phyloP scores from a whole-genome alignment of 2,113 vertebrate genomes.

The Cynopterus brachyotis region DNA sequence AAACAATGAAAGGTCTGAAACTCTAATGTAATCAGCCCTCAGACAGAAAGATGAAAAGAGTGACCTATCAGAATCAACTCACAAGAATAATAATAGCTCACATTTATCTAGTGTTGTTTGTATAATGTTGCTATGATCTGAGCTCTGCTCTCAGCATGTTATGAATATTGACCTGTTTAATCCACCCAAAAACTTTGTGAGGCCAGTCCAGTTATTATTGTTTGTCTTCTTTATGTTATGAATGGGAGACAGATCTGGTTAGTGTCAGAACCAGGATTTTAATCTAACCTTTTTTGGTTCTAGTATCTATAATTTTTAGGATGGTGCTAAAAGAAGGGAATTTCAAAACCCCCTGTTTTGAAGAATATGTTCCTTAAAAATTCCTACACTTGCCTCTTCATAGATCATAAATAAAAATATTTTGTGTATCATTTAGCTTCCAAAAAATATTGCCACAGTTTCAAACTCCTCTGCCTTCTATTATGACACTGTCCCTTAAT shows the following conservation, averaged over 20 bases:
- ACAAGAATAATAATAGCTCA: not conserved
- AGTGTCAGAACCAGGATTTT: not conserved
- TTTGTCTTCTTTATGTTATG: not conserved
- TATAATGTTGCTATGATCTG: not conserved
- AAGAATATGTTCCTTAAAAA: not conserved
- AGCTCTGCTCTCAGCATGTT: not conserved
- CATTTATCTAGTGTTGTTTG: not conserved
- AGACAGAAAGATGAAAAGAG: not conserved
- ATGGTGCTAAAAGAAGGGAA: not conserved
- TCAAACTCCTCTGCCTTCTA: not conserved
- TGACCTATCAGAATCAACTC: not conserved
- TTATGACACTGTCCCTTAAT: not conserved
- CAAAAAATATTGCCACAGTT: not conserved
- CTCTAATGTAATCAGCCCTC: not conserved
- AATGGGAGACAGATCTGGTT: not conserved
- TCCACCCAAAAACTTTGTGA: fast-evolving
- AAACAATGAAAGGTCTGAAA: not conserved
- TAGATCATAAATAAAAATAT: not conserved
- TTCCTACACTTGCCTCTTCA: not conserved
- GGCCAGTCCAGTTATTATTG: not conserved
- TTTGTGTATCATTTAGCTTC: not conserved
- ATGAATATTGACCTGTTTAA: not conserved
- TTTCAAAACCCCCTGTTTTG: not conserved
- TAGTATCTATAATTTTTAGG: not conserved
- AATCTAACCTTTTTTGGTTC: not conserved